Evolutionary conservation across 2,888 invertebrate species (phyloP).

Genomic region (Drosophila nr. medialis): DNA sequence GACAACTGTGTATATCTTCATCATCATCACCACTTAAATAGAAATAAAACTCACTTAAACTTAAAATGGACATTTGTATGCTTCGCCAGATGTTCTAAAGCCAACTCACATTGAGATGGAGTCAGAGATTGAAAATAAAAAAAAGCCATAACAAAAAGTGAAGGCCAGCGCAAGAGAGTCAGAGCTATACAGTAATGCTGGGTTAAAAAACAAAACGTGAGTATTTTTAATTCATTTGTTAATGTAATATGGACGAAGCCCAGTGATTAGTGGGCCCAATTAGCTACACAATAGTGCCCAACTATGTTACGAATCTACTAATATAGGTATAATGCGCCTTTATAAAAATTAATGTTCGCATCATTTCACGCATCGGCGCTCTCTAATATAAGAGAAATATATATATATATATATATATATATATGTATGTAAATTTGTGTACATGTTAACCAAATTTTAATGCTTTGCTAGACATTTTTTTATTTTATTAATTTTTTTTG

Average conservation of each 20-base stretch:
- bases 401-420: not conserved
- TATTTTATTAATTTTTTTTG: constrained; percentile 35
- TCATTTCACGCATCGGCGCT: constrained; percentile 58
- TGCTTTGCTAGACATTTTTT: not conserved
- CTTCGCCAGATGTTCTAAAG: constrained; percentile 22
- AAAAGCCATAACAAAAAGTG: constrained; percentile 4
- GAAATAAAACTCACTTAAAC: constrained; percentile 63
- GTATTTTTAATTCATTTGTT: not conserved
- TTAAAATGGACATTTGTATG: constrained; percentile 60
- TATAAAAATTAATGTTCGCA: constrained; percentile 30
- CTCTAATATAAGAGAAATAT: constrained; percentile 9
- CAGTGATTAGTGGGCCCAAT: constrained; percentile 31
- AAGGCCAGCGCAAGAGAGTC: constrained; percentile 2
- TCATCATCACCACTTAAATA: constrained; percentile 62
- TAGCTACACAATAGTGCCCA: constrained; percentile 53
- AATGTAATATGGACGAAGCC: not conserved
- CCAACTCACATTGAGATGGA: constrained; percentile 13
- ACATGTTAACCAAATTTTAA: not conserved
- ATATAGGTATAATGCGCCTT: constrained; percentile 16
- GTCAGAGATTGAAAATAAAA: constrained; percentile 25
- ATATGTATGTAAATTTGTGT: not conserved
- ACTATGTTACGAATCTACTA: constrained; percentile 13
- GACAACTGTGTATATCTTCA: constrained; percentile 32
- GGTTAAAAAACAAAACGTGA: not conserved
- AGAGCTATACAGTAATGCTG: too few relatives aligned